Evolutionary conservation across 2,113 vertebrate species (phyloP).

Genomic region (Cepphus grylle): DNA sequence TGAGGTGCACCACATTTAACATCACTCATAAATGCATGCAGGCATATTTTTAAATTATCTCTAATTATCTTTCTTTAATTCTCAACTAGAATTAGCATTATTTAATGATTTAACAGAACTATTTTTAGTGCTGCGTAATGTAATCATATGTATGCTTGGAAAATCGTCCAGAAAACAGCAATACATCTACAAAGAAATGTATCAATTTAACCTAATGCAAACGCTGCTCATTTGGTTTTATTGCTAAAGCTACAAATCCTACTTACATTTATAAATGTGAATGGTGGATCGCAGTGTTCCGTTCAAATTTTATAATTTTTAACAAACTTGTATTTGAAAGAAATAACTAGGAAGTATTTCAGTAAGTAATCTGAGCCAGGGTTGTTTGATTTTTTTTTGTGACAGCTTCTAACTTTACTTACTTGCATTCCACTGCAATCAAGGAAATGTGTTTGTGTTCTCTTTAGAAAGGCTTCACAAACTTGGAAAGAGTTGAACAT

Average conservation of each 20-base stretch:
- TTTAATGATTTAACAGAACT: constrained; percentile 35
- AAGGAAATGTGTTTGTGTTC: neutral
- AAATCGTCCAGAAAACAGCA: neutral
- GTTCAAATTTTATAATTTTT: neutral
- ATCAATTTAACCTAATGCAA: neutral
- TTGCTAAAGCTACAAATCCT: neutral
- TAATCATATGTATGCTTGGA: neutral
- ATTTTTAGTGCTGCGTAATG: neutral
- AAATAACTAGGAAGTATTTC: neutral
- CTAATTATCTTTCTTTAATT: constrained; percentile 24
- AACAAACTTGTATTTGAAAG: neutral
- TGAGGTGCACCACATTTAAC: neutral
- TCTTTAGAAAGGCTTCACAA: neutral
- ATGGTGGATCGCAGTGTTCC: neutral
- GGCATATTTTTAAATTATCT: constrained; percentile 1
- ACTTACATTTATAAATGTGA: neutral
- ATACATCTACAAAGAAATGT: neutral
- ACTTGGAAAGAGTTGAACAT: neutral
- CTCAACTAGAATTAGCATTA: constrained; percentile 29
- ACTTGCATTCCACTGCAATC: neutral
- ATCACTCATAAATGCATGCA: constrained; percentile 7
- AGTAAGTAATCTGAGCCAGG: neutral
- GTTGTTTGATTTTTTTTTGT: neutral
- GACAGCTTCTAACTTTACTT: neutral
- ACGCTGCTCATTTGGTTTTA: neutral